These are phyloP conservation scores for Meganola albula DNA, from an alignment of 2,888 invertebrate genomes.

Conservation along the genomic window DNA sequence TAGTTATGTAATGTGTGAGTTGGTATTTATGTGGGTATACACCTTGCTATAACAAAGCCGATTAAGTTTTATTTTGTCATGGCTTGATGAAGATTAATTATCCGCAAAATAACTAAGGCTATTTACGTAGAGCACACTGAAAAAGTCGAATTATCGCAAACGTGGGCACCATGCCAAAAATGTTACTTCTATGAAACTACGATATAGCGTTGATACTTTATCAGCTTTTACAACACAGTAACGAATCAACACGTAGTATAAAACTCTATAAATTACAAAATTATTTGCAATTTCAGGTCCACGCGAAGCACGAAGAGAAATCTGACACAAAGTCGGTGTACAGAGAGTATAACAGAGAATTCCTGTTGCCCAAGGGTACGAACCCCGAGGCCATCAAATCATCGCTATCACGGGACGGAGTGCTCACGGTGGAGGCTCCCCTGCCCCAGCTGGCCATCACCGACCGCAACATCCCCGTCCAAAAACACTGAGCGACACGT, in stretches of 20 bases:
- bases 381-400: conserved; percentile 98
- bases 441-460: conserved; percentile 90
- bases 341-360: conserved; percentile 98
- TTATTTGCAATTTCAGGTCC: conserved; percentile 82
- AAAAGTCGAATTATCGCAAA: conserved; percentile 34
- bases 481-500: conserved; percentile 66
- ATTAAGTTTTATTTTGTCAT: conserved; percentile 20
- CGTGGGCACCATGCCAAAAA: conserved; percentile 55
- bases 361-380: conserved; percentile 96
- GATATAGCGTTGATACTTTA: no score
- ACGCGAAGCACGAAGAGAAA: conserved; percentile 99
- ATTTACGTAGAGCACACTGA: conserved; percentile 39
- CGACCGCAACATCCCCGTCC: conserved; percentile 90
- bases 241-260: no score
- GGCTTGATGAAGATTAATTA: conserved; percentile 48
- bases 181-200: conserved; percentile 41
- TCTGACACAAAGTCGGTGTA: conserved; percentile 97
- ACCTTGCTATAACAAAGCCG: conserved; percentile 18
- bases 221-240: no score
- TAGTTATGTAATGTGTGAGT: no score
- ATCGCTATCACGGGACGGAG: conserved; percentile 96
- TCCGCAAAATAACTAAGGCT: conserved; percentile 40
- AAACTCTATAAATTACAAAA: no score
- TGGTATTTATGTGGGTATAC: no score
- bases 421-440: conserved; percentile 97